Base-by-base conservation (phyloP, 2,888 invertebrate genomes). In the Epinotia nisella region DNA sequence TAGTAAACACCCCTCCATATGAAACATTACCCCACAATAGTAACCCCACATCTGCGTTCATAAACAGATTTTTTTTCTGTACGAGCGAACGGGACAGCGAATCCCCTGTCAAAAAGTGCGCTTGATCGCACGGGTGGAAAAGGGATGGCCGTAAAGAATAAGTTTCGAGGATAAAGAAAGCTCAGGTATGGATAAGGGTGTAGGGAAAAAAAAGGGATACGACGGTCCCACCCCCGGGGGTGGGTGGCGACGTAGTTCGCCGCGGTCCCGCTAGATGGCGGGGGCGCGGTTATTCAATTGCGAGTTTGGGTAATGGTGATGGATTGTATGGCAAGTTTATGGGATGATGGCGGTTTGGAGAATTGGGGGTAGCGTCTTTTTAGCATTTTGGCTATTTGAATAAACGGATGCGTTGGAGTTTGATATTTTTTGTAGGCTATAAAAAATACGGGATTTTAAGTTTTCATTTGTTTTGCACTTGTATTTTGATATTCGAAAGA, bases 171-270 rank as follows among this genome's bases (percentile, higher is more conserved):
- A 93, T 93, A 93, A 93, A 93, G 93, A 93, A 93, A 93, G 90
- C 90, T 86, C 93, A 93, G 93, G 93, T 93, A 93, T 81, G 90
- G 91, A 90, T 92, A 92, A 92, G 92, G 93, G 93, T 91, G 91
- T 91, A 91, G 87, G 91, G 91, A 92, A 91, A 92, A 93, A n/a
- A 92, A 93, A 92, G 91, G 91, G 91, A 92, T 92, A 91, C 87
- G 87, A 85, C 82, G 87, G 81, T 69, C 74, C 86, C 87, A 85
- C 89, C 91, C 89, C 83, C 62, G 79, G 81, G 76, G 75, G 75
- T 66, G 80, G 85, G 83, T 82, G 76, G 75, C 80, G 76, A 80
- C 75, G 85, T 85, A 85, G 90, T 93, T 92, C 92, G 75, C 80
- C 83, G 76, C 77, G 78, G 81, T 78, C 82, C 90, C 92, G 86